Evolutionary conservation across 2,888 invertebrate genomes (phyloP).

Genomic region (Pasiphila rectangulata): DNA sequence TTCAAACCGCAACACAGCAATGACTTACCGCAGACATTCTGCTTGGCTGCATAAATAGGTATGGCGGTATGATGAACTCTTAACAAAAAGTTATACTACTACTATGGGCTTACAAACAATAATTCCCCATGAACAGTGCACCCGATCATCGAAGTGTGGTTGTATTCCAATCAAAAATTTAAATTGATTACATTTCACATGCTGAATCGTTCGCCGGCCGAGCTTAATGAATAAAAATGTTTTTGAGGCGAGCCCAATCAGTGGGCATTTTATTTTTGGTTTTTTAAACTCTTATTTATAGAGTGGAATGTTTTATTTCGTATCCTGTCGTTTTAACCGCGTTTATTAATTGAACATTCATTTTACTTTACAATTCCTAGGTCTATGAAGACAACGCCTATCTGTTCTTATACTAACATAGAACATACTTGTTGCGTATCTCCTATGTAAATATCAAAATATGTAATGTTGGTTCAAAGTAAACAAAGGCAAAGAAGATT

Average conservation of each 20-base stretch:
- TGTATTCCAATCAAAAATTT: conserved; percentile 45
- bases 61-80: too few relatives aligned
- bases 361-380: background rate
- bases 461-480: too few relatives aligned
- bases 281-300: conserved; percentile 14
- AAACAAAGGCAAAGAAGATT: too few relatives aligned
- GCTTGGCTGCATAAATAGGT: too few relatives aligned
- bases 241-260: conserved; percentile 24
- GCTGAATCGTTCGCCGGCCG: conserved; percentile 21
- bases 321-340: background rate
- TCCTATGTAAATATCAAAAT: too few relatives aligned
- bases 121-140: conserved; percentile 35
- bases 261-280: conserved; percentile 16
- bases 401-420: too few relatives aligned
- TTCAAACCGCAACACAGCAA: too few relatives aligned
- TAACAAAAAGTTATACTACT: too few relatives aligned
- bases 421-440: too few relatives aligned
- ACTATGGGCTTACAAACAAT: background rate
- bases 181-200: conserved; percentile 46
- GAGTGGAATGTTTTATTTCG: conserved; percentile 14
- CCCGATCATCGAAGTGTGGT: conserved; percentile 28
- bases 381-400: too few relatives aligned
- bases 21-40: too few relatives aligned
- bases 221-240: conserved; percentile 28
- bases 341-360: background rate